Evolutionary conservation across 2,797 vertebrate genomes (phyloP).

Genomic region (Pogoniulus pusillus): DNA sequence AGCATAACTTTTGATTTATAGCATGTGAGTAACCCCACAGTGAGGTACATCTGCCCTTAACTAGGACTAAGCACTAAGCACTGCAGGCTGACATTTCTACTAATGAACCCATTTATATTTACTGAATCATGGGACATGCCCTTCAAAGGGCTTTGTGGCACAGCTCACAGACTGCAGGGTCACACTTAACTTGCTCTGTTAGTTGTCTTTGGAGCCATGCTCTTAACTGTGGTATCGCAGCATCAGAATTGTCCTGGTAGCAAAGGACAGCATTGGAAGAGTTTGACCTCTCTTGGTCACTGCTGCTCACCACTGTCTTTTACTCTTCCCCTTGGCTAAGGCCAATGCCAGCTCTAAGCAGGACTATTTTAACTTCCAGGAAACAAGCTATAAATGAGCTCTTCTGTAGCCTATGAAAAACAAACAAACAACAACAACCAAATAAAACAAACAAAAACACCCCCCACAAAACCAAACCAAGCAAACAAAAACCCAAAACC

Average conservation of each 20-base stretch:
- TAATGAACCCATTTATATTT: neutral
- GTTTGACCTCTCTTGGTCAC: neutral
- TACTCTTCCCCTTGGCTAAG: neutral
- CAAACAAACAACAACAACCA: rapidly evolving
- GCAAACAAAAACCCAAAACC: too few relatives aligned
- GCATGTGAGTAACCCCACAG: rapidly evolving
- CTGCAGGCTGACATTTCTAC: neutral
- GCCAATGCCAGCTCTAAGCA: neutral
- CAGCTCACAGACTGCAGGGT: neutral
- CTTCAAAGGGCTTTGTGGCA: neutral
- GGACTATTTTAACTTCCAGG: neutral
- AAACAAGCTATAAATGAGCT: neutral
- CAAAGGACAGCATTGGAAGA: neutral
- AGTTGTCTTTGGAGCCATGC: neutral
- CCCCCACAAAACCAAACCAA: too few relatives aligned
- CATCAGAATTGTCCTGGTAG: neutral
- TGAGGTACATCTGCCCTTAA: neutral
- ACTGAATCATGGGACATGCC: neutral
- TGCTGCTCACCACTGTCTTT: neutral
- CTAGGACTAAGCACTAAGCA: neutral
- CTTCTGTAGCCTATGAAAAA: neutral
- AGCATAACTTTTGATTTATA: neutral
- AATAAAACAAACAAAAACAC: too few relatives aligned
- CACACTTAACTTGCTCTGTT: neutral
- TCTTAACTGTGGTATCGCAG: neutral